Base-by-base conservation (phyloP, 2,797 vertebrate genomes). In the Microcaecilia unicolor region DNA sequence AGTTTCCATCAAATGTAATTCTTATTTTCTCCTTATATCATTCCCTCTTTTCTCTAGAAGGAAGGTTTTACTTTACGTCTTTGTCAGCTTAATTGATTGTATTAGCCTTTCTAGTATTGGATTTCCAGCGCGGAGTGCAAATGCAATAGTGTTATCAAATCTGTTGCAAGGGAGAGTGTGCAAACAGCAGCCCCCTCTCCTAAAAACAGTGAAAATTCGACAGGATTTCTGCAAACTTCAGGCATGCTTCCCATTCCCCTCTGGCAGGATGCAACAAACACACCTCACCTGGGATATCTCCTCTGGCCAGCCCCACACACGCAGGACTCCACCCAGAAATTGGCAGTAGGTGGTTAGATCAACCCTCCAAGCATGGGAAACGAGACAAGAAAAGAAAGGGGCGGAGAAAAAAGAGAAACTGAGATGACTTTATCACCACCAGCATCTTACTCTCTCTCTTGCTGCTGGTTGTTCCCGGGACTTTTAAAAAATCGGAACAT, bases 31-130 rank as follows among this genome's bases (percentile, higher is more conserved):
- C n/a, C n/a, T n/a, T n/a, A n/a, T n/a, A n/a, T n/a, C n/a, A n/a
- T n/a, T n/a, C n/a, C n/a, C n/a, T n/a, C n/a, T n/a, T n/a, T n/a
- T n/a, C n/a, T n/a, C 84, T 69, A 91, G 91, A 91, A 91, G 82
- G 84, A 90, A 90, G 90, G 89, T 90, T 94, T 95, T 91, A 90
- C 91, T 95, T 94, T 86, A 93, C 91, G 94, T 92, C 91, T 93
- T 93, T 93, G 92, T 96, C 92, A 93, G 93, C 92, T 88, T 96
- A 97, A 97, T 97, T 97, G 93, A 97, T 97, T 97, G 92, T 92
- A 97, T 96, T 97, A 97, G 97, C 93, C 93, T 97, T 97, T 96
- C 78, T 92, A 89, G 91, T 96, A 96, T 96, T 95, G 92, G 92
- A 97, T 97, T 97, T 97, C 92, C 90, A 87, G 79, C 87, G 92